Base-by-base conservation (phyloP, 2,888 invertebrate genomes). In the Sarcophaga rosellei region DNA sequence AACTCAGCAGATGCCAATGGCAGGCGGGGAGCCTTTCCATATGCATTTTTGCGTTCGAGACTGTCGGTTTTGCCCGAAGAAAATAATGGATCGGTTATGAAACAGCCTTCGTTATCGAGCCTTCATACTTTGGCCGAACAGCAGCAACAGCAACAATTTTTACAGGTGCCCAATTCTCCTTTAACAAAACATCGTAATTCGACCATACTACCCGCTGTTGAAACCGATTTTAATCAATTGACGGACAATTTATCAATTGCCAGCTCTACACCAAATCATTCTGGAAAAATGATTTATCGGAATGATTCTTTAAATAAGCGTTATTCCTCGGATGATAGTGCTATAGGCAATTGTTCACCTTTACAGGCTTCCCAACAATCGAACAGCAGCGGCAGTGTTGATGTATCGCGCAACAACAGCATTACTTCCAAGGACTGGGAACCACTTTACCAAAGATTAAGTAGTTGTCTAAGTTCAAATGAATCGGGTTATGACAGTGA, bases 401-500 rank as follows among this genome's bases (percentile, higher is more conserved):
- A 88, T 75, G 92, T 93, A 91, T 91, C 93, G 91, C 89, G 95
- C 92, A 92, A 93, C 89, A 95, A 95, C 90, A 95, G 95, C 91
- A 94, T 94, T 88, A 94, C 93, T 82, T 94, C 93, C 88, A 95
- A 95, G 93, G 94, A 93, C 89, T 95, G 95, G 93, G 94, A 95
- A 90, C 92, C 94, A 90, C 95, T 95, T 93, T 94, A 95, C 90
- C 95, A 95, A 93, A 94, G 95, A 89, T 93, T 95, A 90, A 95
- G 95, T 92, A 96, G 96, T 93, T 96, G 96, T 92, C 95, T 96
- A 73, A 96, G 96, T 93, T 97, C 96, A 68, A 97, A 96, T 92
- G 97, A 97, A 93, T 97, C 96, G 72, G 97, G 97, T 63, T 97
- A 97, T 91, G 97, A 97, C 91, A 96, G 96, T 92, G 97, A 97